phyloP scores from a whole-genome alignment of 2,113 vertebrate species.

The Callipepla californica region DNA sequence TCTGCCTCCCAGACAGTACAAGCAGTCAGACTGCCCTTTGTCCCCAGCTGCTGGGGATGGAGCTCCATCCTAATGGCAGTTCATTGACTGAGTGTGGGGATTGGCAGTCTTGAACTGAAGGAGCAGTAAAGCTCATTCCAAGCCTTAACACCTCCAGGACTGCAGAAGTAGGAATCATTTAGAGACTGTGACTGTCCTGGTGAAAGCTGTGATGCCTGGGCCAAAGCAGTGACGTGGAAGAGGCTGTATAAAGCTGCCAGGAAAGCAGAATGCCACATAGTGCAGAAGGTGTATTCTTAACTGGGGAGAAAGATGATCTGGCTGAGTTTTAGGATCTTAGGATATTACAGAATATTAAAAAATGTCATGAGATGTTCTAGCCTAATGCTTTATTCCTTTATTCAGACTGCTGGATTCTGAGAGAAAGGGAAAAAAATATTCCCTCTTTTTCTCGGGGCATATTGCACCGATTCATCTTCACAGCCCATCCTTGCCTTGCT shows the following conservation, averaged over 20 bases:
- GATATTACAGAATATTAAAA: background rate
- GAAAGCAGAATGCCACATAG: background rate
- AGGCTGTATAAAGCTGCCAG: background rate
- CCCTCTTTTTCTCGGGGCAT: background rate
- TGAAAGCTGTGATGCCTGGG: background rate
- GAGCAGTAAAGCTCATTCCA: background rate
- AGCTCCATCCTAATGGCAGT: background rate
- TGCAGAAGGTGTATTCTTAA: background rate
- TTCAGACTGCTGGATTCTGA: background rate
- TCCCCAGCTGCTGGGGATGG: background rate
- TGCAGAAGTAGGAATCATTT: background rate
- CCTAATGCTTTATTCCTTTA: background rate
- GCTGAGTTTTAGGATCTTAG: background rate
- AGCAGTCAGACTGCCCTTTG: background rate
- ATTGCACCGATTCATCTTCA: rapidly evolving
- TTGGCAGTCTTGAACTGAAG: background rate
- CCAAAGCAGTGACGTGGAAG: background rate
- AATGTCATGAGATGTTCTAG: too few species aligned
- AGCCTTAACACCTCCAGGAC: background rate
- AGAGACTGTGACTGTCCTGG: background rate
- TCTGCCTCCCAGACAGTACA: background rate
- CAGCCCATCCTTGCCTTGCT: background rate
- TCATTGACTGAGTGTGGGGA: background rate
- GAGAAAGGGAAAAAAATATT: background rate
- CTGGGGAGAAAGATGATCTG: background rate